Percentiles rank a stretch among this genome's conserved stretches.
Evolutionary conservation across 2,888 invertebrate genomes (phyloP).

Genomic region (Hemistola chrysoprasaria): DNA sequence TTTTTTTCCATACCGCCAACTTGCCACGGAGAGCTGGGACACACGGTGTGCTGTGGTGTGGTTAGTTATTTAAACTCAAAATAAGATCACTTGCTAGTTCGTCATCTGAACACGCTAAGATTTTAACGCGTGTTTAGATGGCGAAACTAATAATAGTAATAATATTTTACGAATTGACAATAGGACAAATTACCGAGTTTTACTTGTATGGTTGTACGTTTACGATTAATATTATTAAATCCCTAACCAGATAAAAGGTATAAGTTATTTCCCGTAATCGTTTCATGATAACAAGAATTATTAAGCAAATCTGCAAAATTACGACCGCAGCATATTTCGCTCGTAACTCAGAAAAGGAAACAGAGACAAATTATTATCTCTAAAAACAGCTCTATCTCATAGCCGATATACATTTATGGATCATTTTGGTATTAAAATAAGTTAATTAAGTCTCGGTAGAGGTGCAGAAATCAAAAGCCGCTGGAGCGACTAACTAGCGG

Average conservation of each 20-base stretch:
- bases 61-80: too few relatives aligned
- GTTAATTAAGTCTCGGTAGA: conserved; percentile 15
- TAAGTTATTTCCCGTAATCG: background rate
- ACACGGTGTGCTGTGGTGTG: too few relatives aligned
- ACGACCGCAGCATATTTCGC: background rate
- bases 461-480: conserved; percentile 25
- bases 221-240: too few relatives aligned
- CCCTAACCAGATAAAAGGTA: conserved; percentile 2
- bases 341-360: conserved; percentile 1
- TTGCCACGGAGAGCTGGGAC: too few relatives aligned
- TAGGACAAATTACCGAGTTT: too few relatives aligned
- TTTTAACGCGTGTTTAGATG: too few relatives aligned
- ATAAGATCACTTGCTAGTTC: too few relatives aligned
- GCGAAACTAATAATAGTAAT: too few relatives aligned
- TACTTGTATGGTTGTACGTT: too few relatives aligned
- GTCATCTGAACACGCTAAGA: too few relatives aligned
- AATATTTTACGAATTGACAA: too few relatives aligned
- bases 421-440: conserved; percentile 19
- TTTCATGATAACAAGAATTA: background rate
- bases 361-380: conserved; percentile 8
- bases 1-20: too few relatives aligned
- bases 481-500: conserved; percentile 20
- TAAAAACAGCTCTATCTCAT: conserved; percentile 7
- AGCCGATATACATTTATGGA: conserved; percentile 19
- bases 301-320: background rate